Base-by-base conservation (phyloP, 2,797 vertebrate genomes). In the Eulemur coronatus region DNA sequence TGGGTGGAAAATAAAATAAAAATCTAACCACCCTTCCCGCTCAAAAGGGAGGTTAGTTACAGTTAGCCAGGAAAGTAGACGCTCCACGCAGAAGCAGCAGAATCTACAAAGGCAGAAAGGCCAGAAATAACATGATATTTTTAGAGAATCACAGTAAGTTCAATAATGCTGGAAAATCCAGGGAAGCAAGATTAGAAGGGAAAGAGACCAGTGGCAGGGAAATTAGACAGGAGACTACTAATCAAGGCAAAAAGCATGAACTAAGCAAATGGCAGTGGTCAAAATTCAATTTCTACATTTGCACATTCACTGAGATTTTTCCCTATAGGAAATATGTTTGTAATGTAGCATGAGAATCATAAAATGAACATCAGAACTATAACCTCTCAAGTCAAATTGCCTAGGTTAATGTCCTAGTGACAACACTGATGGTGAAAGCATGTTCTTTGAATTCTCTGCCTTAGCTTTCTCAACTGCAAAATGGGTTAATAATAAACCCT, bases 1-100 rank as follows among this genome's bases (percentile, higher is more conserved):
- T 26, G 35, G 41, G 43, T 79, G 7, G 55, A 95, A 97, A 63
- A 86, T 57, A 69, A 96, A 63, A 82, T 63, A 73, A 94, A 94
- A 82, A 73, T 55, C 28, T 28, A 67, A 82, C 50, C 12, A 81
- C 15, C 6, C 65, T 52, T 61, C n/a, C 20, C n/a, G 38, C 43
- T 91, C 75, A 82, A 93, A 95, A 89, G 15, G 48, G 55, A 79
- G 35, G 22, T 73, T 57, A 85, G 48, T 43, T 85, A 76, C 1
- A 89, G 63, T 63, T 80, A 84, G 43, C 41, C 24, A 97, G 38
- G 67, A 94, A 86, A 92, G 38, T 57, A 33, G 57, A 81, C 76
- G 61, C 15, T 85, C 73, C 17, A 35, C 70, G 22, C 75, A 84
- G 43, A 91, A 94, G 43, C 76, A 93, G 84, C 1, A 33, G 14